A percentile compares a stretch with the other conserved stretches of the same genome.
Conservation (phyloP, 92 coral and sea anemone genomes). For the Porites lobata region DNA sequence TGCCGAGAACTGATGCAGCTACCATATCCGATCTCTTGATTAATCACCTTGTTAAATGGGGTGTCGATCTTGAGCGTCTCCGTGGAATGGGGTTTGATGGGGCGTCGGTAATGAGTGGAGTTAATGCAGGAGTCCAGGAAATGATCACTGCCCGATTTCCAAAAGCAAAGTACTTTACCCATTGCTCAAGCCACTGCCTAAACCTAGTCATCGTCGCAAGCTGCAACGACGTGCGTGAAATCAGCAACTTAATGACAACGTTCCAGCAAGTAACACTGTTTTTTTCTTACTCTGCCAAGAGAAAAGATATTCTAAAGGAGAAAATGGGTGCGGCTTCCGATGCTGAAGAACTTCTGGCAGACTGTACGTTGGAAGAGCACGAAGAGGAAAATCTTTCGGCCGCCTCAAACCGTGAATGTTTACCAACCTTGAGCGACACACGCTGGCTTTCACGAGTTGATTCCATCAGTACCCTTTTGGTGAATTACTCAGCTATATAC, state of each 20-base stretch:
- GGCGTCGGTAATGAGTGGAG: constrained; percentile 47
- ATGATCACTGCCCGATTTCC: constrained; percentile 27
- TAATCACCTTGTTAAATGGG: constrained; percentile 42
- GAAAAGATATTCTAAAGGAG: constrained; percentile 45
- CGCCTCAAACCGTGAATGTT: neutral
- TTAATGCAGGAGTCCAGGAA: constrained; percentile 47
- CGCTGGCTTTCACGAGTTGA: constrained; percentile 62
- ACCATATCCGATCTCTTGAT: constrained; percentile 52
- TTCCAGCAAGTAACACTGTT: constrained; percentile 39
- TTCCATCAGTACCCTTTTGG: constrained; percentile 54
- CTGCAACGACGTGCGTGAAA: constrained; percentile 60
- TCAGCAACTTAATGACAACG: constrained; percentile 38
- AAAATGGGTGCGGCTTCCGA: constrained; percentile 32
- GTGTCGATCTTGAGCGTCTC: constrained; percentile 41
- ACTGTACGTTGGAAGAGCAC: constrained; percentile 13
- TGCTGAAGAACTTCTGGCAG: constrained; percentile 14
- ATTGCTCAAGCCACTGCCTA: constrained; percentile 61
- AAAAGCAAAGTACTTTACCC: constrained; percentile 61
- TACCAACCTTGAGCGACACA: constrained; percentile 18
- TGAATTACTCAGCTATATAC: constrained; percentile 40
- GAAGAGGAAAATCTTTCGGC: neutral
- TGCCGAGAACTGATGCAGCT: constrained; percentile 58
- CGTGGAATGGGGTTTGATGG: constrained; percentile 71
- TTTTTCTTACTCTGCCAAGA: constrained; percentile 54
- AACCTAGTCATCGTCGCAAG: constrained; percentile 67